Conservation (phyloP, 2,888 invertebrate genomes). For the Drosophila prolongata region DNA sequence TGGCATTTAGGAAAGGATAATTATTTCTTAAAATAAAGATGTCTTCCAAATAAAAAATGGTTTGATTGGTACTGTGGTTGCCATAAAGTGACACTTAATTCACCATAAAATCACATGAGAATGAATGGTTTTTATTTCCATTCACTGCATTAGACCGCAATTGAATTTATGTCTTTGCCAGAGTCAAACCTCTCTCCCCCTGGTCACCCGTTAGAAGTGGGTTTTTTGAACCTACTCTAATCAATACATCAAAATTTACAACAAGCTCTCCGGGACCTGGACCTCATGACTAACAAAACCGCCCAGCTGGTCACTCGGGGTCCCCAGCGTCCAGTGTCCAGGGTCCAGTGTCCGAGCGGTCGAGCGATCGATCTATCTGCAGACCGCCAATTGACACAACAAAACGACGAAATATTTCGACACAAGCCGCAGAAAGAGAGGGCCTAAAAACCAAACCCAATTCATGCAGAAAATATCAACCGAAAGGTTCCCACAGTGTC, state of each 20-base stretch:
- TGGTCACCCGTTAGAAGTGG: background rate
- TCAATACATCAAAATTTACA: slow-evolving; percentile 49
- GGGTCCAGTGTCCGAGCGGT: background rate
- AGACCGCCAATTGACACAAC: slow-evolving; percentile 61
- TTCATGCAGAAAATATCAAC: slow-evolving; percentile 30
- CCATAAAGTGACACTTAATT: background rate
- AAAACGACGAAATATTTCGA: slow-evolving; percentile 61
- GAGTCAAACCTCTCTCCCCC: slow-evolving; percentile 1
- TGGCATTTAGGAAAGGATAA: too few relatives aligned
- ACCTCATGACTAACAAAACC: slow-evolving; percentile 44
- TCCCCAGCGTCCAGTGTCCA: slow-evolving; percentile 5
- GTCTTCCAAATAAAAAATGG: too few relatives aligned
- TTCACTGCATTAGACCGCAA: slow-evolving; percentile 6
- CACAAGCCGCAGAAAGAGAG: slow-evolving; percentile 31
- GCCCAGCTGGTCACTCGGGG: slow-evolving; percentile 33
- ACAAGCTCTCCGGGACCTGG: slow-evolving; percentile 10
- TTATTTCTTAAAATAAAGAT: too few relatives aligned
- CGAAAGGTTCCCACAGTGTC: slow-evolving; percentile 51
- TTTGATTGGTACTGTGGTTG: background rate
- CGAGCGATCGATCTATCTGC: slow-evolving; percentile 4
- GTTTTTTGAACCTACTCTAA: slow-evolving; percentile 21
- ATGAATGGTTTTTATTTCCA: slow-evolving; percentile 1
- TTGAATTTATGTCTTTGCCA: slow-evolving; percentile 13
- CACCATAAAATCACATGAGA: slow-evolving; percentile 3
- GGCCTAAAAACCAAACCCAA: slow-evolving; percentile 26